These are phyloP conservation scores for Octomys mimax DNA, from an alignment of 2,797 vertebrate genomes.

Conservation along the genomic window DNA sequence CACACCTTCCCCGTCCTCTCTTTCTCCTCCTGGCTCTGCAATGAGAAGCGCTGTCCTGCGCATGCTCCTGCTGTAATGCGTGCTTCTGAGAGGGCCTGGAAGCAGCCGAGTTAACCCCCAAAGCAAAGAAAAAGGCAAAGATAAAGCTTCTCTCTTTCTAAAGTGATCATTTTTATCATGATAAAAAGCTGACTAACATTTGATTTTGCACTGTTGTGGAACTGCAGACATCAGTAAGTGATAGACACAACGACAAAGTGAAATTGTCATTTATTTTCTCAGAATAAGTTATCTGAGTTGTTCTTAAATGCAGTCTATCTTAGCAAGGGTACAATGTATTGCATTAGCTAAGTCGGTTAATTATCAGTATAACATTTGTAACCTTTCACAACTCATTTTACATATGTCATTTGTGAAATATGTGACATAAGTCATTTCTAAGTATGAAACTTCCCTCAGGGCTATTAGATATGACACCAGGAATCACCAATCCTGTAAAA, in stretches of 20 bases:
- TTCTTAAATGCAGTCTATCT: slow-evolving; percentile 32
- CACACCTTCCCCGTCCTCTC: no score
- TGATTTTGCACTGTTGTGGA: not conserved
- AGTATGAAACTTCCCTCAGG: not conserved
- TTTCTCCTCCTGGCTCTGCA: not conserved
- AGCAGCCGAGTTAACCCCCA: not conserved
- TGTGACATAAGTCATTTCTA: slow-evolving; percentile 1
- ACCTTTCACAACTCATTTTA: slow-evolving; percentile 35
- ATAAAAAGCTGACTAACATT: not conserved
- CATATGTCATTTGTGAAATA: not conserved
- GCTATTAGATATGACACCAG: not conserved
- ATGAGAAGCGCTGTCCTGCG: not conserved
- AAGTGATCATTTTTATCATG: not conserved
- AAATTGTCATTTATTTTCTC: slow-evolving; percentile 54
- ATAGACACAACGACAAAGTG: not conserved
- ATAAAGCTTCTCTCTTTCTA: not conserved
- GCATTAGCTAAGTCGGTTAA: not conserved
- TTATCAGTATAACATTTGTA: not conserved
- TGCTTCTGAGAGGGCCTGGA: not conserved
- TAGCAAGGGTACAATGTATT: slow-evolving; percentile 19
- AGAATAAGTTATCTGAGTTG: not conserved
- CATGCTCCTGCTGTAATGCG: not conserved
- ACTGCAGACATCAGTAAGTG: not conserved
- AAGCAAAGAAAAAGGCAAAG: not conserved
- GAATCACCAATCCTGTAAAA: not conserved